phyloP scores from a whole-genome alignment of 2,113 vertebrate species.

The Engraulis encrasicolus region DNA sequence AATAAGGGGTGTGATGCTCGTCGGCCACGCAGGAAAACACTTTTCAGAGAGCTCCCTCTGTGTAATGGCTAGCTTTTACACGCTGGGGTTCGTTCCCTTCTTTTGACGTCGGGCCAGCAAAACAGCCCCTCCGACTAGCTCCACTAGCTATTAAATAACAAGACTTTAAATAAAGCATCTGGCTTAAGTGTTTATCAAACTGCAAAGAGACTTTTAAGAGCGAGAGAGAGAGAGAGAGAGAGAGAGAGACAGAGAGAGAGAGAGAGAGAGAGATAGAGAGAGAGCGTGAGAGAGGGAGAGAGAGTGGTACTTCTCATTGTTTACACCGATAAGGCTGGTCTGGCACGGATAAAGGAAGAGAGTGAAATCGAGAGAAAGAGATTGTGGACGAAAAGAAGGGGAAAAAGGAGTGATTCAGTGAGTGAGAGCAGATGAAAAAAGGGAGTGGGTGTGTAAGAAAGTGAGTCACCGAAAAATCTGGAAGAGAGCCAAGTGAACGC shows the following conservation, averaged over 20 bases:
- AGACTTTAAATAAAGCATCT: neutral
- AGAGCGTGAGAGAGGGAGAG: neutral
- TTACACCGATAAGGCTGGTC: neutral
- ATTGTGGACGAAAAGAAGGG: neutral
- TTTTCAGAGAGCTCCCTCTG: neutral
- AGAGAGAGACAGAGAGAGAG: neutral
- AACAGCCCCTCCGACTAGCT: too few relatives aligned
- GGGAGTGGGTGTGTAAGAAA: neutral
- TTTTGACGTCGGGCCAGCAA: neutral
- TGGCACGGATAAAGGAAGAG: neutral
- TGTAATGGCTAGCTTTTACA: neutral
- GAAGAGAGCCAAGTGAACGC: neutral
- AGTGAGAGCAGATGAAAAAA: too few relatives aligned
- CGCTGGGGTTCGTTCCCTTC: neutral
- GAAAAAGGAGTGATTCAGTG: neutral
- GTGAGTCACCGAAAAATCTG: neutral
- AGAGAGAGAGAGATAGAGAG: too few relatives aligned
- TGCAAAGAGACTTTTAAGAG: conserved; percentile 24
- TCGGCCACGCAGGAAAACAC: conserved; percentile 28
- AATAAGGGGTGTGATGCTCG: conserved; percentile 47
- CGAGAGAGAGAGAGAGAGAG: conserved; percentile 13
- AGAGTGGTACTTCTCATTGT: neutral
- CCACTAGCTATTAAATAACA: neutral
- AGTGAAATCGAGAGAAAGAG: neutral
- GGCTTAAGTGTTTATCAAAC: neutral